These are phyloP conservation scores for Chloroceryle amazona DNA, from an alignment of 2,797 vertebrate species.

Conservation along the genomic window DNA sequence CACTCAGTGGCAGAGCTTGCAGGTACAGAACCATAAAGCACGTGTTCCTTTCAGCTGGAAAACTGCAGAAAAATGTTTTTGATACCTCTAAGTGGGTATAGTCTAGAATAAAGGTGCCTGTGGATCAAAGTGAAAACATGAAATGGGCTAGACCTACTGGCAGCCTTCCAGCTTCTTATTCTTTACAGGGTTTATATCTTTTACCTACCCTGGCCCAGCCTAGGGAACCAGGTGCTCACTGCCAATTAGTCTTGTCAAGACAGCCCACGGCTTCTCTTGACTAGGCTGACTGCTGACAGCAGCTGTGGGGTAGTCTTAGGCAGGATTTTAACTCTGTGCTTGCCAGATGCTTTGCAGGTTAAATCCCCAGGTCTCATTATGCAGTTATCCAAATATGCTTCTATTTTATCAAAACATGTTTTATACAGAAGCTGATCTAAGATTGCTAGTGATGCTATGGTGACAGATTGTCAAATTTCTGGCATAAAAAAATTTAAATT, in stretches of 20 bases:
- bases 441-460: not conserved
- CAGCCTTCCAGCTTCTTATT: conserved; percentile 2
- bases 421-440: not conserved
- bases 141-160: conserved; percentile 24
- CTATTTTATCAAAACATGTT: not conserved
- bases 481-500: not conserved
- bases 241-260: conserved; percentile 69
- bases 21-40: not conserved
- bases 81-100: not conserved
- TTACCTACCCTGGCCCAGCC: conserved; percentile 11
- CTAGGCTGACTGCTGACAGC: conserved; percentile 68
- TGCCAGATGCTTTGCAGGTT: not conserved
- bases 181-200: conserved; percentile 55
- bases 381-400: not conserved
- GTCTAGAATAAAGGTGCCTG: not conserved
- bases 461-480: not conserved
- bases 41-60: not conserved
- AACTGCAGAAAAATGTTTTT: not conserved
- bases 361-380: not conserved
- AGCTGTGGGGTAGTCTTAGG: conserved; percentile 49
- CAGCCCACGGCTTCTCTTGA: conserved; percentile 54
- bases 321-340: conserved; percentile 52
- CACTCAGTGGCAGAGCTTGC: not conserved
- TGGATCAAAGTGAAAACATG: conserved; percentile 13
- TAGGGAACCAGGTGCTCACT: conserved; percentile 60